These are phyloP conservation scores for Okapia johnstoni DNA, from an alignment of 2,113 vertebrate species.

Conservation along the genomic window DNA sequence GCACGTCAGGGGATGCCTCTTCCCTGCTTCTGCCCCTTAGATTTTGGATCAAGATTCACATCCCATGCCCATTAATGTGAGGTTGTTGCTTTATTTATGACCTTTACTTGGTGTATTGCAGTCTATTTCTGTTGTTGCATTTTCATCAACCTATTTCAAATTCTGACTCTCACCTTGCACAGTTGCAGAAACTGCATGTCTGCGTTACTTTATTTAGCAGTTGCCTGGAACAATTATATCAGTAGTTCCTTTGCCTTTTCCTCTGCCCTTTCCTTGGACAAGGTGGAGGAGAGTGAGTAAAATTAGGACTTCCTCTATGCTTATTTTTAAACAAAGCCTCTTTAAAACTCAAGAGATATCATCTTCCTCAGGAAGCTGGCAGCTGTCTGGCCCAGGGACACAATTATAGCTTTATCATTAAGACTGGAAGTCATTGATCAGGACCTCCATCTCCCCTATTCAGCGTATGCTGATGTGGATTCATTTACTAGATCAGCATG, in stretches of 20 bases:
- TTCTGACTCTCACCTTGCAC: not conserved
- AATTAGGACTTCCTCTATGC: not conserved
- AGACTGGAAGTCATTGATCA: not conserved
- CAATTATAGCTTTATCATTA: conserved; percentile 53
- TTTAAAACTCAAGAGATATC: conserved; percentile 48
- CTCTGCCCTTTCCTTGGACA: not conserved
- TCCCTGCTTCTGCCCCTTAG: not conserved
- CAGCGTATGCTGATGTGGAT: conserved; percentile 16
- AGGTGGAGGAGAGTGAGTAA: conserved; percentile 16
- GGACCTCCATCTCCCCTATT: not conserved
- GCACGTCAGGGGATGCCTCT: not conserved
- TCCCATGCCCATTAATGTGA: not conserved
- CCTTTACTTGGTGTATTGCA: not conserved
- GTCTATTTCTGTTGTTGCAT: conserved; percentile 31
- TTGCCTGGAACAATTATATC: not conserved
- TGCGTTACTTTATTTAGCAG: conserved; percentile 42
- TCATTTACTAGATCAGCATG: conserved; percentile 56
- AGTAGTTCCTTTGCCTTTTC: not conserved
- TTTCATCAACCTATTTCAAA: conserved; percentile 1
- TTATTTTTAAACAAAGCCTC: conserved; percentile 67
- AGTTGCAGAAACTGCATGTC: not conserved
- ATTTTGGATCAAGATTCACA: not conserved
- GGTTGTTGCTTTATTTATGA: conserved; percentile 38
- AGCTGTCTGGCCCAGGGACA: conserved; percentile 68
- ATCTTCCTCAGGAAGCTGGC: conserved; percentile 61